These are phyloP conservation scores for Cyclina sinensis DNA, from an alignment of 1,140 invertebrate genomes.

Conservation along the genomic window DNA sequence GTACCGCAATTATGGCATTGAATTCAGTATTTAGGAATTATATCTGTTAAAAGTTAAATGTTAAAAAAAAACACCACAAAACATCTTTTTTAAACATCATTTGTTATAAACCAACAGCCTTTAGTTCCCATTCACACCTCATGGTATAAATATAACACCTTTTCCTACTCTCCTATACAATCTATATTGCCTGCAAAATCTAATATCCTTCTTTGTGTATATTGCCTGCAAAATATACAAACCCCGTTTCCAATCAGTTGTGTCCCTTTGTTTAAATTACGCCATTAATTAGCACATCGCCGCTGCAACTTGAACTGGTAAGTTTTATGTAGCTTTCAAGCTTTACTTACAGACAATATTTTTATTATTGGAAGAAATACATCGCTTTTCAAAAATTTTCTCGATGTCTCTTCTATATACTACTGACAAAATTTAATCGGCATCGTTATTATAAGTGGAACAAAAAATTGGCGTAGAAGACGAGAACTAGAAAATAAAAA, in stretches of 20 bases:
- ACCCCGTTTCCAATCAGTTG: constrained; percentile 35
- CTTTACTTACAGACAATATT: constrained; percentile 37
- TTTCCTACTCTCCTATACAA: too few relatives aligned
- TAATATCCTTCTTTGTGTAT: too few relatives aligned
- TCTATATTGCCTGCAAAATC: too few relatives aligned
- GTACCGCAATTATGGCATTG: too few relatives aligned
- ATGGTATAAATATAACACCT: too few relatives aligned
- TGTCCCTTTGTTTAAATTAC: constrained; percentile 21
- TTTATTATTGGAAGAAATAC: constrained; percentile 30
- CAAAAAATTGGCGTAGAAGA: background rate
- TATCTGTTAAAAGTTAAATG: too few relatives aligned
- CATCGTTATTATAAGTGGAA: background rate
- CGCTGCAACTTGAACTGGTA: constrained; percentile 7
- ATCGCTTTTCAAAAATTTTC: constrained; percentile 12
- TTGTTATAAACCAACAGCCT: too few relatives aligned
- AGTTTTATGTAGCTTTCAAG: constrained; percentile 32
- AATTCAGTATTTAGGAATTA: too few relatives aligned
- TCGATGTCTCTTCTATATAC: constrained; percentile 28
- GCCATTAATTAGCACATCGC: constrained; percentile 32
- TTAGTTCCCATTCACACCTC: too few relatives aligned
- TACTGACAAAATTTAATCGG: background rate
- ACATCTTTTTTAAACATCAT: too few relatives aligned
- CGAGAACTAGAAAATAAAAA: constrained; percentile 3
- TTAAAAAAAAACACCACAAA: too few relatives aligned
- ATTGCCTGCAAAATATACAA: too few relatives aligned